phyloP scores from a whole-genome alignment of 2,797 vertebrate genomes.

The Ibycter americanus region DNA sequence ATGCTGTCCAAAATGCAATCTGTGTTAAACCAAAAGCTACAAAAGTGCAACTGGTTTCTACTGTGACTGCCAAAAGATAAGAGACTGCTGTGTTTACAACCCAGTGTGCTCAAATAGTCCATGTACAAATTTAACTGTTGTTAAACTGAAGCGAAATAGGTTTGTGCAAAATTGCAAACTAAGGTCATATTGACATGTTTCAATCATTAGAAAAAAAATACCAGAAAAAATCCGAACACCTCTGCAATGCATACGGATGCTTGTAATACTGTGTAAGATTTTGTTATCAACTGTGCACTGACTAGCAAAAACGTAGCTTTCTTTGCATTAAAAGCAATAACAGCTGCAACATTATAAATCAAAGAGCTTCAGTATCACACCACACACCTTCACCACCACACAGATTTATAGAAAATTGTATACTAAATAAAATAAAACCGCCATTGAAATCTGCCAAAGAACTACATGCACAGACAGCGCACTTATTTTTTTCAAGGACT shows the following conservation, averaged over 20 bases:
- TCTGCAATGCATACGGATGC: background rate
- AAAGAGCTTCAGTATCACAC: background rate
- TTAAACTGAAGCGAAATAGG: background rate
- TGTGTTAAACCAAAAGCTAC: background rate
- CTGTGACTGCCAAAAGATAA: background rate
- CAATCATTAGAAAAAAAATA: background rate
- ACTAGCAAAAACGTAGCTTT: background rate
- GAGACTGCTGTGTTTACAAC: background rate
- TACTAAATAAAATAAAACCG: background rate
- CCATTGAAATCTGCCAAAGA: background rate
- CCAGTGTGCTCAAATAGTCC: background rate
- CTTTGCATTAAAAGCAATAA: background rate
- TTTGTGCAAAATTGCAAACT: background rate
- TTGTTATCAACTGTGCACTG: background rate
- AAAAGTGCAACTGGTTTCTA: background rate
- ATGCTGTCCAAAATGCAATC: background rate
- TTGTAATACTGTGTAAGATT: background rate
- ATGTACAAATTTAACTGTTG: background rate
- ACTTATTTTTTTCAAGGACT: background rate
- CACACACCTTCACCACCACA: background rate
- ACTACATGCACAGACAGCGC: accelerated
- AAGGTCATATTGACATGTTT: background rate
- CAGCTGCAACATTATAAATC: background rate
- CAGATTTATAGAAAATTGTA: background rate
- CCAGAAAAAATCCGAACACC: background rate